Evolutionary conservation across 53 echinoderm and acorn worm species (phyloP).

Genomic region (Mesocentrotus franciscanus): DNA sequence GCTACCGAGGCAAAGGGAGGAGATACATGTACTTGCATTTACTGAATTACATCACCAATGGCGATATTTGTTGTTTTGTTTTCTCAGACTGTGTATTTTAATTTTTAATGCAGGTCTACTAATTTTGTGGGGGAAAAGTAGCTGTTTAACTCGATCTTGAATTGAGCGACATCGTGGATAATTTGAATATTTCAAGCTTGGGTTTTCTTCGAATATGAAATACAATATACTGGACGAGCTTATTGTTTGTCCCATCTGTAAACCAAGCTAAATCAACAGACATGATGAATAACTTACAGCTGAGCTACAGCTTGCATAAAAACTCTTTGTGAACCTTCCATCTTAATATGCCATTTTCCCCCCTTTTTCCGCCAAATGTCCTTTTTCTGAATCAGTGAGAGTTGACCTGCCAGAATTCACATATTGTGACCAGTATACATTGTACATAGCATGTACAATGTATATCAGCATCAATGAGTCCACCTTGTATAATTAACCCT

Average conservation of each 20-base stretch:
- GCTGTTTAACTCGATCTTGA: background rate
- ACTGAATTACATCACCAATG: background rate
- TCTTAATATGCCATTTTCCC: background rate
- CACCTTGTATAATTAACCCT: background rate
- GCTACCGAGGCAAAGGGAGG: background rate
- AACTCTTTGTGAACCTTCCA: background rate
- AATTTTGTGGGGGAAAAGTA: background rate
- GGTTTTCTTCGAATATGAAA: background rate
- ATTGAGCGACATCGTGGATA: background rate
- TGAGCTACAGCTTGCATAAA: background rate
- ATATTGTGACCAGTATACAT: background rate
- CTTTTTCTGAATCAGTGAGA: background rate
- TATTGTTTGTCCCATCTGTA: background rate
- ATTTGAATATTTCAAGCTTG: background rate
- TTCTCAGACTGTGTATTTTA: background rate
- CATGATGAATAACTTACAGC: background rate
- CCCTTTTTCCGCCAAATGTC: background rate
- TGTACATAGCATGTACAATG: background rate
- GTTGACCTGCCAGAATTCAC: background rate
- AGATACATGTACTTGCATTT: background rate
- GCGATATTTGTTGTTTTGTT: background rate
- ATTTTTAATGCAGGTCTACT: slow-evolving; percentile 21
- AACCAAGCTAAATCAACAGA: background rate
- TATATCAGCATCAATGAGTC: background rate
- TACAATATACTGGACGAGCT: background rate